Base-by-base conservation (phyloP, 2,888 invertebrate genomes). In the Cosmorhoe ocellata region DNA sequence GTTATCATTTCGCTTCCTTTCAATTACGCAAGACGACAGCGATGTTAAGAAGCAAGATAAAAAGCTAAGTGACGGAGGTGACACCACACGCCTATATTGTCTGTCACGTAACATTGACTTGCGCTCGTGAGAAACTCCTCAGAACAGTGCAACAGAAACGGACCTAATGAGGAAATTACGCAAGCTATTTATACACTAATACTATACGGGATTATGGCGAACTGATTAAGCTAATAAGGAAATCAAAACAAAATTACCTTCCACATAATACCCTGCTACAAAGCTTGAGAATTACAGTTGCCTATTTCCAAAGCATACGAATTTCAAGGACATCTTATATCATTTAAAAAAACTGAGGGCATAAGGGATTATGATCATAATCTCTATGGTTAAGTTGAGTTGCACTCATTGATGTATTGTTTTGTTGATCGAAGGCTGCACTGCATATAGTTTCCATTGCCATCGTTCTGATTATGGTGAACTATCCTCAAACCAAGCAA, bases 81-180 rank as follows among this genome's bases (percentile, higher is more conserved):
- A 51, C 56, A 59, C 47, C 18, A 18, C 18, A 52, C 58, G 50
- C 51, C 34, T 45, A 34, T 57, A 60, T 63, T 63, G 63, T 63
- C 60, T 63, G 63, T 63, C 60, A 60, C 56, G 57, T 63, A 63
- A 63, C 57, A 32, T 33, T 12, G 12, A 37, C 37, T 26, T 27
- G 40, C 10, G 28, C 37, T 27, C 58, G 60, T 63, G 63, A 49
- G 63, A 63, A 56, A 56, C 53, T 58, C 49, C 32, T 60, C 45
- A 45, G 40, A n/a, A 32, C 52, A 34, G 42, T 52, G 30, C 51
- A 55, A 44, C 24, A 48, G 7, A 30, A 37, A 43, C 10, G 40
- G 39, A 32, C 22, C 39, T 47, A 54, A 58, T 54, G 48, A 59
- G 58, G 56, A 56, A 54, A 59, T 52, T 48, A 48, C 41, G 27